Evolutionary conservation across 2,888 invertebrate species (phyloP).

Genomic region (Perithous albicinctus): DNA sequence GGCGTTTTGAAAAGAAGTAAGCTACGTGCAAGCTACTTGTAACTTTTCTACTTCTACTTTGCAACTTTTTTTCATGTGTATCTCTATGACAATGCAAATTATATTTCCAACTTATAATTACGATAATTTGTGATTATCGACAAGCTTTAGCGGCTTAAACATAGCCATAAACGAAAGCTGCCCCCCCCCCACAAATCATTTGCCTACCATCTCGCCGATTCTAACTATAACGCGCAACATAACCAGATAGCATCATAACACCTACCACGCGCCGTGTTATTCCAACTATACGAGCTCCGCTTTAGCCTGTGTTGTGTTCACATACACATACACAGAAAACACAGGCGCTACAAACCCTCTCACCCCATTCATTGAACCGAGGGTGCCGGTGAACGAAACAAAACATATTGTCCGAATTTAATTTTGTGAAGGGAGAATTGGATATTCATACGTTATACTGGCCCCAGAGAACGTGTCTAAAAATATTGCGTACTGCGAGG

Average conservation of each 20-base stretch:
- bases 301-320: constrained; percentile 21
- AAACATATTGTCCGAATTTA: constrained; percentile 85
- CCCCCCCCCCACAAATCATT: background rate
- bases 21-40: too few relatives aligned
- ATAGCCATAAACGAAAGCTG: too few relatives aligned
- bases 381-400: constrained; percentile 80
- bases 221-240: constrained; percentile 21
- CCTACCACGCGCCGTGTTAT: constrained; percentile 14
- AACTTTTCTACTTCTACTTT: too few relatives aligned
- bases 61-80: too few relatives aligned
- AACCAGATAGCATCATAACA: background rate
- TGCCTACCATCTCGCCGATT: background rate
- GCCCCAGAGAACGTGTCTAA: constrained; percentile 79
- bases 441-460: constrained; percentile 83
- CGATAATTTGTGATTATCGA: too few relatives aligned
- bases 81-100: too few relatives aligned
- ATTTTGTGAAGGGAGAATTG: constrained; percentile 82
- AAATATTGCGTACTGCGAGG: constrained; percentile 69
- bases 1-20: too few relatives aligned
- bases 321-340: too few relatives aligned
- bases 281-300: constrained; percentile 30
- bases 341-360: constrained; percentile 36
- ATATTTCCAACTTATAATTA: too few relatives aligned
- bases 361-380: constrained; percentile 61
- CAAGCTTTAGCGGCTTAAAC: background rate